Percentiles rank a stretch among this genome's conserved stretches.
These are phyloP conservation scores for Percina caprodes DNA, from an alignment of 2,113 vertebrate species.

Conservation along the genomic window DNA sequence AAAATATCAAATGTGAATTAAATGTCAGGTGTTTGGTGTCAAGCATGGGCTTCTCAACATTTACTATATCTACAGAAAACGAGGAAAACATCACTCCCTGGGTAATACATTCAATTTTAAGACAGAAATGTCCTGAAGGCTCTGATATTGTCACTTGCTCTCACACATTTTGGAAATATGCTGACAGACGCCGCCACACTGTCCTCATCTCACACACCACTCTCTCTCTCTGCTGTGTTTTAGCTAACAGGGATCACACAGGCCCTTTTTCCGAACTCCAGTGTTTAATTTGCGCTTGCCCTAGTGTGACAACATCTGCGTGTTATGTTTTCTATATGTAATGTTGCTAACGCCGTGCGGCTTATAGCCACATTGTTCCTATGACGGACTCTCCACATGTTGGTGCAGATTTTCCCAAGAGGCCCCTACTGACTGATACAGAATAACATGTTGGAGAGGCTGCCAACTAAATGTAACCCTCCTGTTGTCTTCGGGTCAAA, in stretches of 20 bases:
- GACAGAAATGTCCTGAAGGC: neutral
- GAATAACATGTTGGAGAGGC: no score
- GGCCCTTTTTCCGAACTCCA: no score
- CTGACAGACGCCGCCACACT: no score
- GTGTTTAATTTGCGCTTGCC: no score
- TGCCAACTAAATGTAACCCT: no score
- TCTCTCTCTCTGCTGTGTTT: no score
- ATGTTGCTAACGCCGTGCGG: no score
- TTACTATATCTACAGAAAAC: neutral
- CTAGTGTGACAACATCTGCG: no score
- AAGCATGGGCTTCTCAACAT: neutral
- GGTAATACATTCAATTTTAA: neutral
- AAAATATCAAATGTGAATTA: conserved; percentile 3
- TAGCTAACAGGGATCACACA: no score
- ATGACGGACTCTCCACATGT: neutral
- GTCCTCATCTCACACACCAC: no score
- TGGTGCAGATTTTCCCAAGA: neutral
- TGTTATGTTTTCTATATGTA: no score
- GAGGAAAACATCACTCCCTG: neutral
- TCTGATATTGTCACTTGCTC: neutral
- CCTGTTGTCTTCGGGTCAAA: no score
- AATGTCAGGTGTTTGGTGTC: neutral
- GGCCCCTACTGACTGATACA: neutral
- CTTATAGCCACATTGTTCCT: neutral
- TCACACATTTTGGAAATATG: neutral